These are phyloP conservation scores for Oasisia sp. DNA, from an alignment of 2,888 invertebrate species.

Conservation along the genomic window DNA sequence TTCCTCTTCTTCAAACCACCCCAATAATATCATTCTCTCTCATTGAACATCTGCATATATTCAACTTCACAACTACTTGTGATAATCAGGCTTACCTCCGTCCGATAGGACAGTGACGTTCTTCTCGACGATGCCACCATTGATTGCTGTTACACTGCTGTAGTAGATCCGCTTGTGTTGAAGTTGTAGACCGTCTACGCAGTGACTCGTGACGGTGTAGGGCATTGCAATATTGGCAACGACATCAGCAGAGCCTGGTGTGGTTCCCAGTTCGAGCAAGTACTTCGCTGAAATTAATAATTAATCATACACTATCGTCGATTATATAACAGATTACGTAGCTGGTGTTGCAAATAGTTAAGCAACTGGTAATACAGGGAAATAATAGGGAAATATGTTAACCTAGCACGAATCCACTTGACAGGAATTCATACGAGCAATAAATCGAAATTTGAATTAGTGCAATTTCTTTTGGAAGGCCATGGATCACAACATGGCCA, in stretches of 20 bases:
- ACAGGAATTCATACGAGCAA: not conserved
- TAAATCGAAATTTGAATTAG: not conserved
- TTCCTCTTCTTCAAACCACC: not conserved
- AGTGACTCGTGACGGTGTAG: not conserved
- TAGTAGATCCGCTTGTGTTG: constrained; percentile 18
- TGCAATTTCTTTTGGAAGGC: not conserved
- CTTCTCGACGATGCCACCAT: constrained; percentile 30
- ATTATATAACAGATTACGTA: too few relatives aligned
- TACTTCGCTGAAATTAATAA: not conserved
- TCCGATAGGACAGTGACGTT: constrained; percentile 26
- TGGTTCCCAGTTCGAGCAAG: not conserved
- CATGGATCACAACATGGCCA: not conserved
- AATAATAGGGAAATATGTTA: too few relatives aligned
- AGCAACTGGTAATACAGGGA: too few relatives aligned
- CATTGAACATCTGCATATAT: not conserved
- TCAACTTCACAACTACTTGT: not conserved
- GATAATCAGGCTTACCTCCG: not conserved
- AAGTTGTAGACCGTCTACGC: not conserved
- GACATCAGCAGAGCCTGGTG: not conserved
- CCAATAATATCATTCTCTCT: not conserved
- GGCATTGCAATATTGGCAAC: not conserved
- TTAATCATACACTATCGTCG: too few relatives aligned
- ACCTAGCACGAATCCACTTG: not conserved
- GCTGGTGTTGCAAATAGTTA: too few relatives aligned
- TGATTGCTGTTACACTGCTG: constrained; percentile 20